Evolutionary conservation across 1,140 invertebrate species (phyloP).

Genomic region (Aethina tumida): DNA sequence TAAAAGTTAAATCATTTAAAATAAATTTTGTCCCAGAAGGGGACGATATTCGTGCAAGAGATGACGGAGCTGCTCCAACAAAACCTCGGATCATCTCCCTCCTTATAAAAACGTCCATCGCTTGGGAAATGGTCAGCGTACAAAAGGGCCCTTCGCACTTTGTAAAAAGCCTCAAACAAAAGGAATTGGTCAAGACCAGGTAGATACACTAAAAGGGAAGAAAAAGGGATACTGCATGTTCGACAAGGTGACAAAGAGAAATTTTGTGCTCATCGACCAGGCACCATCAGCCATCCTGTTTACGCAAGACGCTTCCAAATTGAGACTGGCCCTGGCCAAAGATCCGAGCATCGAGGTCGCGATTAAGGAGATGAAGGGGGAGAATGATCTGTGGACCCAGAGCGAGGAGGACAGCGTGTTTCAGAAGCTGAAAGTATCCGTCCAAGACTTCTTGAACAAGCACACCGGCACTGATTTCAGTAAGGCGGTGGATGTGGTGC

Average conservation of each 20-base stretch:
- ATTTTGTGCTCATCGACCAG: too few species aligned
- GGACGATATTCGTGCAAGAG: constrained; percentile 94
- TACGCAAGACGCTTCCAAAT: constrained; percentile 56
- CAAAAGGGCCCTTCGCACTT: constrained; percentile 88
- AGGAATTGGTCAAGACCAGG: constrained; percentile 58
- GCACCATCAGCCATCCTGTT: constrained; percentile 92
- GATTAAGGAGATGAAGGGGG: constrained; percentile 40
- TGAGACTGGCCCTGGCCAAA: constrained; percentile 46
- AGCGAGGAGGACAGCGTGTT: constrained; percentile 34
- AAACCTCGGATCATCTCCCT: constrained; percentile 52
- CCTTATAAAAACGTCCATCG: constrained; percentile 28
- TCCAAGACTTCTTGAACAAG: constrained; percentile 36
- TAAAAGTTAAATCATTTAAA: too few species aligned
- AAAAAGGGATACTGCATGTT: constrained; percentile 93
- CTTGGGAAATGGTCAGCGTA: constrained; percentile 39
- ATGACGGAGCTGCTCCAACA: constrained; percentile 84
- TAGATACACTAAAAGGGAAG: constrained; percentile 50
- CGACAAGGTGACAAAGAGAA: constrained; percentile 90
- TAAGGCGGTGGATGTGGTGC: constrained; percentile 23
- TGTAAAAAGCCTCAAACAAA: constrained; percentile 63
- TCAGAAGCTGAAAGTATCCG: constrained; percentile 34
- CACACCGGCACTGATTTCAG: constrained; percentile 31
- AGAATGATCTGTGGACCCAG: constrained; percentile 17
- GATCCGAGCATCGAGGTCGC: constrained; percentile 43
- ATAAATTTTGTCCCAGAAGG: too few species aligned